A percentile compares a stretch with the other conserved stretches of the same genome.
phyloP scores from a whole-genome alignment of 2,113 vertebrate genomes.

The Megaceryle maxima region DNA sequence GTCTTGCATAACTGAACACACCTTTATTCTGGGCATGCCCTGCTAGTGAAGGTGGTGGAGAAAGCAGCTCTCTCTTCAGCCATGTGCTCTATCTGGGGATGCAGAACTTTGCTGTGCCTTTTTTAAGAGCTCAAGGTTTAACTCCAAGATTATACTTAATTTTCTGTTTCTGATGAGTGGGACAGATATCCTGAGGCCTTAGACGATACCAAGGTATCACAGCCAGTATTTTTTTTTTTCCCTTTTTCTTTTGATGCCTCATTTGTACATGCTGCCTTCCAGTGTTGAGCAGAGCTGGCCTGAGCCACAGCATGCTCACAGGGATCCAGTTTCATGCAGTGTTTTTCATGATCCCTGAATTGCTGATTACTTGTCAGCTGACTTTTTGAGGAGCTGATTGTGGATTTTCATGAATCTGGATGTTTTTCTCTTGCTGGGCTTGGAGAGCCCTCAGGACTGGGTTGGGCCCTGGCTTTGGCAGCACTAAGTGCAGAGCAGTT shows the following conservation, averaged over 20 bases:
- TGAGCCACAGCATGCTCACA: not conserved
- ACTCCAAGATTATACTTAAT: not conserved
- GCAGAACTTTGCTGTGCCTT: not conserved
- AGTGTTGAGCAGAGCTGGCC: not conserved
- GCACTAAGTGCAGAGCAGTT: not conserved
- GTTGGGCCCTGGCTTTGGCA: not conserved
- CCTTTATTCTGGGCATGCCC: not conserved
- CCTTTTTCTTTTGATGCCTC: not conserved
- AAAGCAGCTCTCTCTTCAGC: not conserved
- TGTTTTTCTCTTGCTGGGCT: not conserved
- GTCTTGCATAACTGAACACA: not conserved
- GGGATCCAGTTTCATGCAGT: not conserved
- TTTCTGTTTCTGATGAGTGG: not conserved
- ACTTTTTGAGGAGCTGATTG: not conserved
- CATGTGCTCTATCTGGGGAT: not conserved
- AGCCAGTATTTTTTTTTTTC: not conserved
- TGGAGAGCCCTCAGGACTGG: not conserved
- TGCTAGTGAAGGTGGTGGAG: not conserved
- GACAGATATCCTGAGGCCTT: not conserved
- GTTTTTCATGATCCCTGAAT: not conserved
- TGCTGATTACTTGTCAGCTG: not conserved
- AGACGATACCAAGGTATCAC: not conserved
- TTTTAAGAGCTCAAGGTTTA: not conserved
- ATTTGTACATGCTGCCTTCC: not conserved
- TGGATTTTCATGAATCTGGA: not conserved